Conservation (phyloP, 2,888 invertebrate species). For the Osmoderma eremita region DNA sequence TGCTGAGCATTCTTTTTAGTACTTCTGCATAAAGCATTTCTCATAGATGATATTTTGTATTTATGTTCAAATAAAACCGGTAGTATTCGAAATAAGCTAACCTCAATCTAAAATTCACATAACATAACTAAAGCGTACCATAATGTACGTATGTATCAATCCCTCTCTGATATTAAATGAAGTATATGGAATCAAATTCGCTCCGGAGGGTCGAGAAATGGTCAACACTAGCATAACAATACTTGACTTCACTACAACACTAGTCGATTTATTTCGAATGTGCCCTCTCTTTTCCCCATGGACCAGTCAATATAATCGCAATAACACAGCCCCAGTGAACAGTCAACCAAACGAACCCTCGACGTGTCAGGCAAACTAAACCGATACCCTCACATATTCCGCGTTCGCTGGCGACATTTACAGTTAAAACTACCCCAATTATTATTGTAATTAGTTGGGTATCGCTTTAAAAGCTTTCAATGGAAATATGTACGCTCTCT, state of each 20-base stretch:
- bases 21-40: too few relatives aligned
- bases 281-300: constrained; percentile 60
- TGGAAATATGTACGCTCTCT: constrained; percentile 16
- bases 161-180: constrained; percentile 46
- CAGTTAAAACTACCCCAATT: constrained; percentile 37
- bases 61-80: too few relatives aligned
- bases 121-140: too few relatives aligned
- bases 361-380: background rate
- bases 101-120: too few relatives aligned
- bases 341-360: constrained; percentile 54
- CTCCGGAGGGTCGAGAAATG: constrained; percentile 60
- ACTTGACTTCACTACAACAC: constrained; percentile 58
- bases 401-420: constrained; percentile 33
- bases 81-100: background rate
- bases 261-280: constrained; percentile 65
- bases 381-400: constrained; percentile 27
- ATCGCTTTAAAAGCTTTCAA: constrained; percentile 35
- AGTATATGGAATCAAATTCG: constrained; percentile 60
- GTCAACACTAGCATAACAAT: constrained; percentile 63
- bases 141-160: constrained; percentile 12
- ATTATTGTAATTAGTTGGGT: constrained; percentile 36
- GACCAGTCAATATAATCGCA: constrained; percentile 66
- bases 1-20: too few relatives aligned
- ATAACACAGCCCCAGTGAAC: constrained; percentile 62
- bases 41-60: too few relatives aligned